Conservation (phyloP, 64 coral and sea anemone species). For the Porites lutea region DNA sequence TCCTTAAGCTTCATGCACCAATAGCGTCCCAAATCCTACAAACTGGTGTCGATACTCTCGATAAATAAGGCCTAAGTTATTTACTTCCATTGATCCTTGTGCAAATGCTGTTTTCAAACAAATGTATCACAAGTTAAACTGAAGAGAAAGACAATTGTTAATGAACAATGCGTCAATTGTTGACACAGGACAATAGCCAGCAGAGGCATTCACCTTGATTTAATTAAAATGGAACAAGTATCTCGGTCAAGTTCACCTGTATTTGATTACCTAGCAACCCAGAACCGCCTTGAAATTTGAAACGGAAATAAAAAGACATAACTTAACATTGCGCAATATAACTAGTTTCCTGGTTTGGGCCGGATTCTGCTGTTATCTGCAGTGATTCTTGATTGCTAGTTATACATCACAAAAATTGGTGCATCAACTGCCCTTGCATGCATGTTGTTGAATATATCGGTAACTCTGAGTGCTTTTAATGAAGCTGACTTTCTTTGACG, state of each 20-base stretch:
- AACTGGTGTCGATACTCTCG: too few relatives aligned
- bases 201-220: conserved; percentile 10
- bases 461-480: too few relatives aligned
- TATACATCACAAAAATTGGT: too few relatives aligned
- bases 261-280: not conserved
- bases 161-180: not conserved
- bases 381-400: too few relatives aligned
- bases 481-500: too few relatives aligned
- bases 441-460: too few relatives aligned
- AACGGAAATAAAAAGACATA: not conserved
- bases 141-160: not conserved
- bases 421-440: too few relatives aligned
- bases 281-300: not conserved
- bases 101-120: not conserved
- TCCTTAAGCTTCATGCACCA: too few relatives aligned
- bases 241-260: conserved; percentile 22
- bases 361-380: not conserved
- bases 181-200: not conserved
- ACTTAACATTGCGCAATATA: not conserved
- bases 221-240: not conserved
- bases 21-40: too few relatives aligned
- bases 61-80: not conserved
- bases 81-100: not conserved
- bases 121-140: not conserved
- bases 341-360: not conserved